A percentile compares a stretch with the other conserved stretches of the same genome.
phyloP scores from a whole-genome alignment of 2,797 vertebrate species.

The Apogon hyalosoma region DNA sequence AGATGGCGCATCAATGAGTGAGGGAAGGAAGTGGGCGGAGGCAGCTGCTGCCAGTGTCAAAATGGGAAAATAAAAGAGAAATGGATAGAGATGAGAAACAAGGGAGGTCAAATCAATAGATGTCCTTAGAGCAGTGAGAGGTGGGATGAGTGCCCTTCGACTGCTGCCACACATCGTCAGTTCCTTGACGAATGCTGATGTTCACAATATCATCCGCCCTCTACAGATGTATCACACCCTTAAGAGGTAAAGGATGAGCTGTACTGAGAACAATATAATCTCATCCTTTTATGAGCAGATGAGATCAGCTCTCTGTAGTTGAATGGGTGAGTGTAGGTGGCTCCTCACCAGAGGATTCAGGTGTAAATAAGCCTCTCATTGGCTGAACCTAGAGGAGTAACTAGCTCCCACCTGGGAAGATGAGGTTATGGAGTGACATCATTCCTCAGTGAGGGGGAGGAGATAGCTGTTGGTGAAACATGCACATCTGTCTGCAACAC shows the following conservation, averaged over 20 bases:
- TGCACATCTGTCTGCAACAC: conserved; percentile 45
- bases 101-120: conserved; percentile 69
- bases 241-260: conserved; percentile 23
- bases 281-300: conserved; percentile 36
- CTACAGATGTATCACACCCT: background rate
- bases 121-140: conserved; percentile 32
- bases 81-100: conserved; percentile 32
- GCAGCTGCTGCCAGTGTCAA: conserved; percentile 35
- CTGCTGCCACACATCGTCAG: background rate
- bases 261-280: conserved; percentile 11
- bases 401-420: conserved; percentile 51
- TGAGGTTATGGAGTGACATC: conserved; percentile 50
- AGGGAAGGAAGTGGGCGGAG: conserved; percentile 51
- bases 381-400: conserved; percentile 35
- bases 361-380: conserved; percentile 55
- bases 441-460: conserved; percentile 20
- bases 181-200: conserved; percentile 5
- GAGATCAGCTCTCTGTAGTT: conserved; percentile 38
- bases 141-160: background rate
- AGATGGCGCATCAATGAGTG: conserved; percentile 42
- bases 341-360: conserved; percentile 12
- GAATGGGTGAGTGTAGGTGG: background rate
- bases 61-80: conserved; percentile 46
- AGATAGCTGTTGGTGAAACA: conserved; percentile 7
- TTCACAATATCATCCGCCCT: conserved; percentile 22